A percentile compares a stretch with the other conserved stretches of the same genome.
Evolutionary conservation across 1,140 invertebrate species (phyloP).

Genomic region (Drosophila asahinai): DNA sequence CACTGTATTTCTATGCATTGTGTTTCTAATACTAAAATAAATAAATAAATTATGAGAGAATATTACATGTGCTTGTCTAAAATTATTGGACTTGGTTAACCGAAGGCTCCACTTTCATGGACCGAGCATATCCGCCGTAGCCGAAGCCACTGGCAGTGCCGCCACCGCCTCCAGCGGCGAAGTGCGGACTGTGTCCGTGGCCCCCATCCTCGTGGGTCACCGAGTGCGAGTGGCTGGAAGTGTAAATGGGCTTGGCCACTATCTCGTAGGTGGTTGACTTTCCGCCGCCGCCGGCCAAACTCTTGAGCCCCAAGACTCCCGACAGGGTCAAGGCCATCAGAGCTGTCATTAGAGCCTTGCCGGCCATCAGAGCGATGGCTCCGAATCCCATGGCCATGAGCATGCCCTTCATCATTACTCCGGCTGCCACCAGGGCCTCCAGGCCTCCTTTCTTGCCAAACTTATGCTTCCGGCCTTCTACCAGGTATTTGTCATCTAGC

Average conservation of each 20-base stretch:
- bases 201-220: conserved; percentile 87
- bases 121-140: conserved; percentile 86
- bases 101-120: conserved; percentile 63
- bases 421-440: conserved; percentile 87
- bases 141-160: conserved; percentile 86
- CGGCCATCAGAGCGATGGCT: conserved; percentile 91
- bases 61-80: conserved; percentile 20
- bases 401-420: conserved; percentile 90
- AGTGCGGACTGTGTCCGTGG: conserved; percentile 86
- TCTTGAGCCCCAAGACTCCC: conserved; percentile 91
- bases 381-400: conserved; percentile 91
- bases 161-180: conserved; percentile 88
- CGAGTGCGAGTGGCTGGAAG: conserved; percentile 90
- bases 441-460: conserved; percentile 87
- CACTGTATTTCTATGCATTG: neutral
- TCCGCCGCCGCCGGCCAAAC: conserved; percentile 88
- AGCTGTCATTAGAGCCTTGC: conserved; percentile 94
- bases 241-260: conserved; percentile 92
- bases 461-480: conserved; percentile 87
- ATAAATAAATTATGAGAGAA: conserved; percentile 51
- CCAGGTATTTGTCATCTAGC: conserved; percentile 87
- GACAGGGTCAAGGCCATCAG: conserved; percentile 92
- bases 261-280: conserved; percentile 94
- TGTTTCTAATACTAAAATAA: conserved; percentile 37
- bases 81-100: conserved; percentile 56